phyloP scores from a whole-genome alignment of 2,888 invertebrate species.

The Silvanus unidentatus region DNA sequence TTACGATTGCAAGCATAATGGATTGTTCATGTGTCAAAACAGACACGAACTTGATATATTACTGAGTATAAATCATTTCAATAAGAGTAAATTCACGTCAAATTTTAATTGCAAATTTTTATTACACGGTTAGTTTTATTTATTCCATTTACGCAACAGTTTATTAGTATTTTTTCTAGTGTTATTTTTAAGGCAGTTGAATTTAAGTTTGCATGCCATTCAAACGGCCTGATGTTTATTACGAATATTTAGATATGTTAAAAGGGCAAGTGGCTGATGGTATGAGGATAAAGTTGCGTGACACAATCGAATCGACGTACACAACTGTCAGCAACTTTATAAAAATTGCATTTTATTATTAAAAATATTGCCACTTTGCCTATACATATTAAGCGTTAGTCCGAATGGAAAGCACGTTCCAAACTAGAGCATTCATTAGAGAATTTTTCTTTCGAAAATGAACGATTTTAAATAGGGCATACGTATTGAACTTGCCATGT shows the following conservation, averaged over 20 bases:
- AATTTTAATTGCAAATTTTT: too few relatives aligned
- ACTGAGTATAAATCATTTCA: background rate
- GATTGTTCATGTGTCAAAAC: slow-evolving; percentile 37
- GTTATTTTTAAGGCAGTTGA: too few relatives aligned
- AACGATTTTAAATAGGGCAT: slow-evolving; percentile 18
- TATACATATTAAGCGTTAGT: too few relatives aligned
- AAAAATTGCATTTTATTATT: slow-evolving; percentile 32
- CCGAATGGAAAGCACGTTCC: too few relatives aligned
- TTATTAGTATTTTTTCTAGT: too few relatives aligned
- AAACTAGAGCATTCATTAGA: too few relatives aligned
- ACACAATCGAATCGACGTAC: slow-evolving; percentile 31
- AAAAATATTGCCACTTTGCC: slow-evolving; percentile 21
- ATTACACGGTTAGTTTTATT: too few relatives aligned
- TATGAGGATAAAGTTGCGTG: slow-evolving; percentile 34
- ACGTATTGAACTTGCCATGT: background rate
- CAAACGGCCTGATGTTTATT: slow-evolving; percentile 22
- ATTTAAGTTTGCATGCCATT: slow-evolving; percentile 22
- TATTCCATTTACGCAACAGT: too few relatives aligned
- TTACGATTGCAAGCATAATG: slow-evolving; percentile 34
- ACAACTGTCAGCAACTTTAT: slow-evolving; percentile 37
- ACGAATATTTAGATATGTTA: slow-evolving; percentile 24
- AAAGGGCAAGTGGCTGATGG: slow-evolving; percentile 38
- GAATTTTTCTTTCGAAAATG: too few relatives aligned
- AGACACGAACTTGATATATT: slow-evolving; percentile 27
- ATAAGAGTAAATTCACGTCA: slow-evolving; percentile 10